Percentiles rank a stretch among this genome's conserved stretches.
These are phyloP conservation scores for Bathybates hornii DNA, from an alignment of 2,113 vertebrate genomes.

Conservation along the genomic window DNA sequence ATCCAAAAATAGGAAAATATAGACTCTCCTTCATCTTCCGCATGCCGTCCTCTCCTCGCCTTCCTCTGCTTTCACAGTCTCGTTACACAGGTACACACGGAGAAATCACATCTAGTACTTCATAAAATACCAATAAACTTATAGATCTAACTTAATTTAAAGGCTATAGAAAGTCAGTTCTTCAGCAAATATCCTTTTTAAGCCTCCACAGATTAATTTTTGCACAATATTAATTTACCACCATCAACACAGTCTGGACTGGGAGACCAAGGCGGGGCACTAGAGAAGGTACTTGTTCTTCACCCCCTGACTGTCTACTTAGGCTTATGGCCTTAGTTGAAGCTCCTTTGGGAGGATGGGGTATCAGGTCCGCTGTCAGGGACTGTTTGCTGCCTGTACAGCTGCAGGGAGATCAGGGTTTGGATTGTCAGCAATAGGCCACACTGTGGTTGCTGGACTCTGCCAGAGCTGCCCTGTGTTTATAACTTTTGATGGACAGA, in stretches of 20 bases:
- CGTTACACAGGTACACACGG: background rate
- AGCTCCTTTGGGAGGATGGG: background rate
- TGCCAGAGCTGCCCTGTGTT: background rate
- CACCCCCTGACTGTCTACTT: background rate
- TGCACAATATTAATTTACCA: background rate
- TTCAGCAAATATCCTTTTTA: background rate
- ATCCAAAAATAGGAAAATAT: slow-evolving; percentile 1
- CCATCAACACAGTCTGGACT: background rate
- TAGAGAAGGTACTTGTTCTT: background rate
- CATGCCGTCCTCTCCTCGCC: background rate
- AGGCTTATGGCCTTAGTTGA: background rate
- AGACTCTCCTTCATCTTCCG: background rate
- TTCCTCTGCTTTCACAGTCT: background rate
- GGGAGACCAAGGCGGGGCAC: fast-evolving
- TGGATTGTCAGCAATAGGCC: background rate
- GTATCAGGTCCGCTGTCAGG: fast-evolving
- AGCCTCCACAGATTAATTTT: background rate
- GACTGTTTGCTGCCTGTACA: background rate
- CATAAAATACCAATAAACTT: background rate
- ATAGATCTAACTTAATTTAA: background rate
- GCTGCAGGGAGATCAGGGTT: background rate
- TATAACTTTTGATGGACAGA: background rate
- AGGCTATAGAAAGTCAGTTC: background rate
- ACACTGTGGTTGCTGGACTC: background rate
- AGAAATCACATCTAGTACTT: background rate